Evolutionary conservation across 2,888 invertebrate species (phyloP).

Genomic region (Phytoseiulus persimilis): DNA sequence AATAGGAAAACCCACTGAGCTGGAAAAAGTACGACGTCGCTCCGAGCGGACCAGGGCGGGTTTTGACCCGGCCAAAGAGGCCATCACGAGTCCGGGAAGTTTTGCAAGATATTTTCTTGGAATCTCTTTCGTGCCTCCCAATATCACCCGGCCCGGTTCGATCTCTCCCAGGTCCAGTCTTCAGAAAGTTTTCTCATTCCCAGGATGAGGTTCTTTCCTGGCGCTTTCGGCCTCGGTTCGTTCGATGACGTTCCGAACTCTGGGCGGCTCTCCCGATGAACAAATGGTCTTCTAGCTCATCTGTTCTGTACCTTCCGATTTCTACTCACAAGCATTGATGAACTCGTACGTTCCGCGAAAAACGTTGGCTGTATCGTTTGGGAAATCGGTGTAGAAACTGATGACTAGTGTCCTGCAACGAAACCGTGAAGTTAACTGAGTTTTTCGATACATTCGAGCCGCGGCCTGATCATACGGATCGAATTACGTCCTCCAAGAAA

Average conservation of each 20-base stretch:
- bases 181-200: too few relatives aligned
- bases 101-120: background rate
- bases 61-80: background rate
- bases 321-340: conserved; percentile 79
- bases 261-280: background rate
- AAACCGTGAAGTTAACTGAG: conserved; percentile 79
- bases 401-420: conserved; percentile 83
- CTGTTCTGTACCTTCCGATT: background rate
- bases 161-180: too few relatives aligned
- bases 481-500: too few relatives aligned
- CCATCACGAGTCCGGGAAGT: background rate
- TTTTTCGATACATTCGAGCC: conserved; percentile 56
- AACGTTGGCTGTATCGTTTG: conserved; percentile 66
- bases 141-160: too few relatives aligned
- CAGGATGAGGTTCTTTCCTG: too few relatives aligned
- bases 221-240: too few relatives aligned
- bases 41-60: background rate
- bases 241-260: too few relatives aligned
- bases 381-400: conserved; percentile 87
- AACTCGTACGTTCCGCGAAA: conserved; percentile 83
- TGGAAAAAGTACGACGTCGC: background rate
- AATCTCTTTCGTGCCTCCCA: too few relatives aligned
- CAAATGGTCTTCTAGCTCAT: background rate
- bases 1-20: background rate
- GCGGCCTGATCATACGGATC: too few relatives aligned